phyloP scores from a whole-genome alignment of 2,113 vertebrate species.

The Forbesichthys papilliferus region DNA sequence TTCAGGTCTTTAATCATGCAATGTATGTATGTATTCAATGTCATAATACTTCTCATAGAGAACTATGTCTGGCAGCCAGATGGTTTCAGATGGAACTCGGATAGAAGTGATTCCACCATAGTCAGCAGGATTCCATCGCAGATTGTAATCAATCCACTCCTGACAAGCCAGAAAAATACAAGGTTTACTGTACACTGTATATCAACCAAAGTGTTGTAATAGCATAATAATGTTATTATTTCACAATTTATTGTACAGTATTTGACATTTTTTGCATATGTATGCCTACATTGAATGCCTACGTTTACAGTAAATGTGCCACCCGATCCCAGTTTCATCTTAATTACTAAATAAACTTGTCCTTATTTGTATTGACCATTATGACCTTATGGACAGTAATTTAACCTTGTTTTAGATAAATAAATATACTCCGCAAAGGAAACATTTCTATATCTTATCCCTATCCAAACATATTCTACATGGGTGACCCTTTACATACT shows the following conservation, averaged over 20 bases:
- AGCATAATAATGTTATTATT: no score
- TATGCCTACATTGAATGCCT: no score
- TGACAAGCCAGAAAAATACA: constrained; percentile 36
- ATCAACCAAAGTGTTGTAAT: no score
- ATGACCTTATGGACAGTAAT: no score
- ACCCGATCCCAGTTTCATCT: no score
- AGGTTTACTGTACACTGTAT: no score
- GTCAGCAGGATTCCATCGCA: constrained; percentile 91
- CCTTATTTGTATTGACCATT: no score
- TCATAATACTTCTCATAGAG: constrained; percentile 92
- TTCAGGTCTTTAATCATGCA: not conserved
- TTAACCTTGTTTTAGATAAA: no score
- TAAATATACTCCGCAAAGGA: not conserved
- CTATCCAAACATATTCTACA: not conserved
- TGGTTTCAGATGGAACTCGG: constrained; percentile 90
- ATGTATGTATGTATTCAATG: not conserved
- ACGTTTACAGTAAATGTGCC: no score
- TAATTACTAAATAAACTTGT: no score
- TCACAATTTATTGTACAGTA: no score
- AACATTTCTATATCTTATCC: not conserved
- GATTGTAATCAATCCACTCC: constrained; percentile 93
- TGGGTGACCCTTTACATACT: not conserved
- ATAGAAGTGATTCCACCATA: constrained; percentile 90
- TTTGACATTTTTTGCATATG: no score
- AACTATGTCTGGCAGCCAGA: constrained; percentile 97